A percentile compares a stretch with the other conserved stretches of the same genome.
phyloP scores from a whole-genome alignment of 1,140 invertebrate genomes.

The Bombus terrestris region DNA sequence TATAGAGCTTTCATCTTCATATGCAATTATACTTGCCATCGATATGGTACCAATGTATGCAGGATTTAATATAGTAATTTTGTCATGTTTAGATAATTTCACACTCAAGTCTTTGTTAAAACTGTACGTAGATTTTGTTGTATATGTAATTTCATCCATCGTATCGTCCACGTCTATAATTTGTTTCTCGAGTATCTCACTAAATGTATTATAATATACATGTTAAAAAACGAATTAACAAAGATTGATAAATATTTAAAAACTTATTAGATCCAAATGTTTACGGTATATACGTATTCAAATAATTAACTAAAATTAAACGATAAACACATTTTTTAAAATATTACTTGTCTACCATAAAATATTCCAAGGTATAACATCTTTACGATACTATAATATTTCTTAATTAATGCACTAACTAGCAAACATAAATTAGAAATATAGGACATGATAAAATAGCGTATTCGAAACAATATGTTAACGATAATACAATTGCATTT shows the following conservation, averaged over 20 bases:
- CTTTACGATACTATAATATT: too few species aligned
- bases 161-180: conserved; percentile 50
- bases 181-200: conserved; percentile 50
- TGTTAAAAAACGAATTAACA: background rate
- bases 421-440: too few species aligned
- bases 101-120: conserved; percentile 60
- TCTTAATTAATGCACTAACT: too few species aligned
- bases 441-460: background rate
- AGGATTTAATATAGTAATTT: conserved; percentile 64
- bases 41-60: conserved; percentile 64
- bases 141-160: conserved; percentile 62
- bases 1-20: background rate
- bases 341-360: too few species aligned
- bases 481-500: too few species aligned
- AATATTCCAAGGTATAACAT: too few species aligned
- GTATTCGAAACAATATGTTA: background rate
- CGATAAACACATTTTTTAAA: too few species aligned
- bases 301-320: too few species aligned
- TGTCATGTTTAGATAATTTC: conserved; percentile 45
- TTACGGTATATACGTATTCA: too few species aligned
- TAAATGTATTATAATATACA: conserved; percentile 8
- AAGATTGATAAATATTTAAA: background rate
- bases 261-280: background rate
- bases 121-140: conserved; percentile 29
- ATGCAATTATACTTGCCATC: conserved; percentile 40